Evolutionary conservation across 2,888 invertebrate species (phyloP).

Genomic region (Erynnis tages): DNA sequence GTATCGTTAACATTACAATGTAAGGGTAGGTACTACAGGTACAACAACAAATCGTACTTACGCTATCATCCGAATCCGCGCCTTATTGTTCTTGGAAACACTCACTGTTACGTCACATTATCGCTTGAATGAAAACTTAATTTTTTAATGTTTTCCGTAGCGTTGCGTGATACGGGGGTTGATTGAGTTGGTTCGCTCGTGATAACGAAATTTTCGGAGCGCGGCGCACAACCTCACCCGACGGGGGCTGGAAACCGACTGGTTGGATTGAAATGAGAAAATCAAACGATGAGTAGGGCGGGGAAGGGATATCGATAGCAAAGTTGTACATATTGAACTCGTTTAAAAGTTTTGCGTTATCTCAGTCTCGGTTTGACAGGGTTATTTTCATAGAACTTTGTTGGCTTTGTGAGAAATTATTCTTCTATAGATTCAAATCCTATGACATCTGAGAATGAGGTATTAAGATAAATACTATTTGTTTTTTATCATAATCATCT

Average conservation of each 20-base stretch:
- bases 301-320: constrained; percentile 30
- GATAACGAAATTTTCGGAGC: constrained; percentile 16
- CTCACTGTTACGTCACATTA: constrained; percentile 43
- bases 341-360: constrained; percentile 1
- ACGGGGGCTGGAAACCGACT: constrained; percentile 53
- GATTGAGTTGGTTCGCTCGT: constrained; percentile 34
- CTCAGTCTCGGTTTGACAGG: neutral
- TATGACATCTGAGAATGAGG: no score
- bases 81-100: constrained; percentile 32
- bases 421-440: neutral
- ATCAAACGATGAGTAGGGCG: constrained; percentile 54
- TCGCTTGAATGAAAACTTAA: constrained; percentile 31
- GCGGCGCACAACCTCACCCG: constrained; percentile 38
- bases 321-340: neutral
- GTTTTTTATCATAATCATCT: no score
- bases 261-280: constrained; percentile 54
- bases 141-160: constrained; percentile 27
- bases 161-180: constrained; percentile 33
- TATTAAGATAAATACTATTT: no score
- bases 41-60: constrained; percentile 36
- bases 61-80: constrained; percentile 36
- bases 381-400: neutral
- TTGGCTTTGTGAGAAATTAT: neutral
- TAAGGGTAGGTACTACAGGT: constrained; percentile 14
- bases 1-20: constrained; percentile 19